Percentiles rank a stretch among this genome's conserved stretches.
Evolutionary conservation across 2,888 invertebrate species (phyloP).

Genomic region (Pristionchus fissidentatus): DNA sequence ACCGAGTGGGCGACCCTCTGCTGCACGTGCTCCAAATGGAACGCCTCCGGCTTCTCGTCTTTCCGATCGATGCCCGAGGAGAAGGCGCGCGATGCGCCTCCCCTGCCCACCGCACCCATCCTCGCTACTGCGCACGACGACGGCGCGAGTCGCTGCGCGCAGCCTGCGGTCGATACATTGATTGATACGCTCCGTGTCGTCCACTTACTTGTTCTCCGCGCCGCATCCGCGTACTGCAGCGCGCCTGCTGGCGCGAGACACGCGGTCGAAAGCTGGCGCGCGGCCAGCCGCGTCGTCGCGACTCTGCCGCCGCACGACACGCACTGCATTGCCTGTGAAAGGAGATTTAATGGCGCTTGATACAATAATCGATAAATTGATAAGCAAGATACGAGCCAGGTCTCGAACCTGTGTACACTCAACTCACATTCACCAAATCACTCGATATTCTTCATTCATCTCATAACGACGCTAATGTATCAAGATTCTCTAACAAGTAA

Average conservation of each 20-base stretch:
- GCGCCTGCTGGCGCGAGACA: background rate
- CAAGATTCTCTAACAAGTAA: conserved; percentile 10
- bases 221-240: background rate
- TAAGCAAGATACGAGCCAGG: background rate
- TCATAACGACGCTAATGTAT: background rate
- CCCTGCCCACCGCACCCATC: too few relatives aligned
- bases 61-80: conserved; percentile 49
- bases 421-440: background rate
- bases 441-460: conserved; percentile 15
- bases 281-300: conserved; percentile 26
- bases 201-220: background rate
- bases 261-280: background rate
- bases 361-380: too few relatives aligned
- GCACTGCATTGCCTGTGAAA: conserved; percentile 12
- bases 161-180: too few relatives aligned
- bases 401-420: conserved; percentile 12
- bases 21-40: conserved; percentile 71
- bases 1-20: conserved; percentile 67
- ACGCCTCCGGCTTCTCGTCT: conserved; percentile 68
- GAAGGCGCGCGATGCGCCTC: background rate
- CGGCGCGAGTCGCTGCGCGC: too few relatives aligned
- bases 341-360: background rate
- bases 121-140: too few relatives aligned
- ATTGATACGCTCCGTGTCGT: too few relatives aligned
- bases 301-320: conserved; percentile 35